Percentiles rank a stretch among this genome's conserved stretches.
Conservation (phyloP, 2,113 vertebrate species). For the Xiphophorus hellerii region DNA sequence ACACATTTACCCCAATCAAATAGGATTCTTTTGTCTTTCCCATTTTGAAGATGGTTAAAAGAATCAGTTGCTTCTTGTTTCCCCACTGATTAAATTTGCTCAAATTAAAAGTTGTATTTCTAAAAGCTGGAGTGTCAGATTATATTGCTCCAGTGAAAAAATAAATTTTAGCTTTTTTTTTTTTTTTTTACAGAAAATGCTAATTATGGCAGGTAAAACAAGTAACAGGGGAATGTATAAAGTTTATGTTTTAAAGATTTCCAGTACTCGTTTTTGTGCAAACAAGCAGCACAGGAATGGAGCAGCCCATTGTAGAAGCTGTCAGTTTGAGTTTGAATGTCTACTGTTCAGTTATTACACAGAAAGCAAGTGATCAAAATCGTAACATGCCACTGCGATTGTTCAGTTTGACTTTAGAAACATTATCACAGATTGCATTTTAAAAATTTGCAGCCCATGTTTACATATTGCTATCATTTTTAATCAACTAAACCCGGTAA, state of each 20-base stretch:
- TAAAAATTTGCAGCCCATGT: neutral
- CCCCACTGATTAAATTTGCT: neutral
- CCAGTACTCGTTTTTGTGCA: neutral
- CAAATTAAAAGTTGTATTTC: neutral
- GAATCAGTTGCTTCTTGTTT: neutral
- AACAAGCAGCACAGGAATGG: neutral
- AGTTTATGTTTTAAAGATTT: neutral
- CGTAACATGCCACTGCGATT: too few relatives aligned
- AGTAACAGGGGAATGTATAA: neutral
- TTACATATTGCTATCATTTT: constrained; percentile 6
- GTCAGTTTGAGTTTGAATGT: too few relatives aligned
- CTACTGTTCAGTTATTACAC: neutral
- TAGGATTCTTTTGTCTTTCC: neutral
- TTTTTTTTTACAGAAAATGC: neutral
- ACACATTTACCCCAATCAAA: neutral
- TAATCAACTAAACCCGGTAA: neutral
- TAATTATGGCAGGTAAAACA: neutral
- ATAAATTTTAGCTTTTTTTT: neutral
- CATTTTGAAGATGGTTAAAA: neutral
- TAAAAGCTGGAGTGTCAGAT: neutral
- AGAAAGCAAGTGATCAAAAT: too few relatives aligned
- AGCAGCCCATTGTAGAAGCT: neutral
- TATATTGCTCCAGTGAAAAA: neutral
- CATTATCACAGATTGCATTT: neutral
- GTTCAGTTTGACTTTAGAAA: neutral